These are phyloP conservation scores for Bombus polaris DNA, from an alignment of 1,140 invertebrate species.

Conservation along the genomic window DNA sequence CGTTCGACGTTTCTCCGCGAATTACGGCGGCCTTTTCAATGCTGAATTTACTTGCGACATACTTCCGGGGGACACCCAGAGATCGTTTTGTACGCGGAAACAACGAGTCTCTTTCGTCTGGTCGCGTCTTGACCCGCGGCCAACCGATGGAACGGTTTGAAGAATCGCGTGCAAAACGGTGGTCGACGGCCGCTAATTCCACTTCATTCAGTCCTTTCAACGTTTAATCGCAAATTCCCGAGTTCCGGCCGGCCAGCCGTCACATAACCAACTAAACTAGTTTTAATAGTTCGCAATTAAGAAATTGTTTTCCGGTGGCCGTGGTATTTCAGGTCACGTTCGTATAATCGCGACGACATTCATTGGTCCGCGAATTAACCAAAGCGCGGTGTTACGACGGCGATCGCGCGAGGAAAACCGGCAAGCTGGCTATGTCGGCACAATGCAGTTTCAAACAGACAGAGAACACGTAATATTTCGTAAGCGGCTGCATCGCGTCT, in stretches of 20 bases:
- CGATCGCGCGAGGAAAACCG: no score
- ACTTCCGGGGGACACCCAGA: not conserved
- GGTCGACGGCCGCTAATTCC: not conserved
- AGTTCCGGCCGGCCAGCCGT: not conserved
- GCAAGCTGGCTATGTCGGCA: not conserved
- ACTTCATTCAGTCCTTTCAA: not conserved
- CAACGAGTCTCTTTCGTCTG: not conserved
- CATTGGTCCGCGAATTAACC: not conserved
- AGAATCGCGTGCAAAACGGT: not conserved
- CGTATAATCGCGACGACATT: not conserved
- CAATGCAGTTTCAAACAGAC: no score
- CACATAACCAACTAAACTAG: not conserved
- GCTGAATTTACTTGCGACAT: not conserved
- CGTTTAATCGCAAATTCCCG: slow-evolving; percentile 18
- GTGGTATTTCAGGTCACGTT: not conserved
- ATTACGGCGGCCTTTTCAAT: not conserved
- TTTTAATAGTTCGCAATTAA: slow-evolving; percentile 20
- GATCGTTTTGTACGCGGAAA: not conserved
- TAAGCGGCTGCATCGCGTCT: not conserved
- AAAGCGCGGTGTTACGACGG: no score
- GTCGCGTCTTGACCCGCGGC: not conserved
- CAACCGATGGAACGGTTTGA: no score
- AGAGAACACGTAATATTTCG: slow-evolving; percentile 7
- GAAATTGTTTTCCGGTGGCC: not conserved
- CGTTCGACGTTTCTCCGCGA: not conserved